Percentiles rank a stretch among this genome's conserved stretches.
Evolutionary conservation across 2,797 vertebrate species (phyloP).

Genomic region (Cottoperca gobio): DNA sequence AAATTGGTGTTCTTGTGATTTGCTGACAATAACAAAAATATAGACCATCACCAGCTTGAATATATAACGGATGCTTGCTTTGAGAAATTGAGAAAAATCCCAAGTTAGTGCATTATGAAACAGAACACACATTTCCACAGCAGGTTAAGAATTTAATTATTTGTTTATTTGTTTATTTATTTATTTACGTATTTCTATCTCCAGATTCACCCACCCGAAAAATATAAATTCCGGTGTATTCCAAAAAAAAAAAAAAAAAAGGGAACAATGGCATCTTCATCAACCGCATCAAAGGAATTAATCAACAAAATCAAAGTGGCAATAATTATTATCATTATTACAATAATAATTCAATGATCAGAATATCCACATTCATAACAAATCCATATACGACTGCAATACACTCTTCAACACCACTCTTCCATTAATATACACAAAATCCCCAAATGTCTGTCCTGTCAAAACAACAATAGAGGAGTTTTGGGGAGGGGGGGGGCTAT

Average conservation of each 20-base stretch:
- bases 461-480: constrained; percentile 81
- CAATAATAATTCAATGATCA: constrained; percentile 88
- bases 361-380: constrained; percentile 91
- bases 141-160: constrained; percentile 85
- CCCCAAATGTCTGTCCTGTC: constrained; percentile 86
- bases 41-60: neutral
- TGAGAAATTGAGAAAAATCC: neutral
- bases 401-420: constrained; percentile 89
- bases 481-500: constrained; percentile 78
- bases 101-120: constrained; percentile 8
- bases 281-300: constrained; percentile 83
- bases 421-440: constrained; percentile 88
- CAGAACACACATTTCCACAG: constrained; percentile 66
- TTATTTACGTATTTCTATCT: constrained; percentile 87
- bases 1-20: neutral
- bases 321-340: constrained; percentile 87
- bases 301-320: constrained; percentile 84
- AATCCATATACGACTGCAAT: constrained; percentile 88
- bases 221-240: constrained; percentile 89
- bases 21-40: neutral
- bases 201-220: constrained; percentile 87
- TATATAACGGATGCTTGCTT: neutral
- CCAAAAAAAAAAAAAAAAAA: constrained; percentile 61
- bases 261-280: constrained; percentile 80
- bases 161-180: constrained; percentile 88